Evolutionary conservation across 2,113 vertebrate species (phyloP), one percentile per base, ranked within the genome.

Genomic region (Pelecanoides urinatrix): DNA sequence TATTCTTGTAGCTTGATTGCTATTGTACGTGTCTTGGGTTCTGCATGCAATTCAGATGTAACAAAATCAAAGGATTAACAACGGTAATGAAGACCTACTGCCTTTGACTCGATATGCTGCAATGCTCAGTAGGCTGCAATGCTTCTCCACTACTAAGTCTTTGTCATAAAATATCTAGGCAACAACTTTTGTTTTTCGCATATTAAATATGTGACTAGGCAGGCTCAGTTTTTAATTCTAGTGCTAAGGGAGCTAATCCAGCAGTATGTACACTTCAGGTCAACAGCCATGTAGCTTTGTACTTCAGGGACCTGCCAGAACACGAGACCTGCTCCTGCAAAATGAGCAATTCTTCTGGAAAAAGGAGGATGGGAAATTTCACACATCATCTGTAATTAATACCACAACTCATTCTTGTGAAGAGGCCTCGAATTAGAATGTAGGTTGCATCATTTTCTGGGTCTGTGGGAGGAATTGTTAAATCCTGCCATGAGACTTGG

Each of bases 111-210:
- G 2, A 3, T 13, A 11, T 22, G 34, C 25, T 56, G 45, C 40
- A 66, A 6, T n/a, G 44, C n/a, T 88, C 10, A 2, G 32, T 25
- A 56, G 50, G 32, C 59, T 92, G 36, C 19, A 87, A 49, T 0
- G 0, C 25, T 70, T 91, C 71, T 58, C 29, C 17, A 21, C 14
- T 38, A 4, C 9, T 30, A 45, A 29, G 19, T 53, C 30, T 80
- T 72, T 66, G 45, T 66, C 23, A 32, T 47, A 0, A 73, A 65
- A 50, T 83, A 52, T 9, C 32, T 55, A 30, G 17, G 34, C 58
- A 87, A 36, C 2, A 86, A 10, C 12, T 67, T 70, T 36, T 42
- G 16, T 0, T 1, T 91, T 81, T 91, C 3, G 3, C 0, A 0
- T 47, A 45, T 63, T 77, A 50, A 80, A 40, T 36, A 47, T 12